Conservation (phyloP, 2,113 vertebrate species). For the Salvator merianae region DNA sequence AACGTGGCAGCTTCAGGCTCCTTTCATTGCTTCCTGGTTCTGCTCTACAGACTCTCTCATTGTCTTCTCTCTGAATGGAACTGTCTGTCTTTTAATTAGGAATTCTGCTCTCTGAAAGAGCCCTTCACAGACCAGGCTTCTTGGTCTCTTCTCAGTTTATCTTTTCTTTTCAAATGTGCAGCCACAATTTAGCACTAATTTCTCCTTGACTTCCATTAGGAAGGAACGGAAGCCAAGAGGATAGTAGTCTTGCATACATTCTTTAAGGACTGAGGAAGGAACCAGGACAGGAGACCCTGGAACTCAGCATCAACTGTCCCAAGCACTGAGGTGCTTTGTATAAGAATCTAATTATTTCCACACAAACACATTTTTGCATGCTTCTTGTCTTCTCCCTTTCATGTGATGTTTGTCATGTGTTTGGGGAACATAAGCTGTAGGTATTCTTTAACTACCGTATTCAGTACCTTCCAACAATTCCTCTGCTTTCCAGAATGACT, state of each 20-base stretch:
- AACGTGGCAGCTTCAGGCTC: conserved; percentile 58
- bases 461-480: too few species aligned
- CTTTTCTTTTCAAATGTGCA: conserved; percentile 72
- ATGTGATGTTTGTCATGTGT: background rate
- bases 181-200: conserved; percentile 61
- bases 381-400: background rate
- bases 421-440: background rate
- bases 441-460: too few species aligned
- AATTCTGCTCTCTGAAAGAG: conserved; percentile 77
- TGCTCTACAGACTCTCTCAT: conserved; percentile 80
- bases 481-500: background rate
- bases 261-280: background rate
- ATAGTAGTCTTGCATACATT: background rate
- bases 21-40: conserved; percentile 79
- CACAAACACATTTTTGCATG: background rate
- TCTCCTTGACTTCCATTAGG: conserved; percentile 16
- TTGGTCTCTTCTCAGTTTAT: conserved; percentile 57
- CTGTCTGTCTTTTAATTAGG: conserved; percentile 84
- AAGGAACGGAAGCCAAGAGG: background rate
- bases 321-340: background rate
- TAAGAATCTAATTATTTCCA: too few species aligned
- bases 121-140: conserved; percentile 41
- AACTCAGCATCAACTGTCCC: background rate
- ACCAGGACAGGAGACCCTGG: background rate
- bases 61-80: conserved; percentile 80